Conservation (phyloP, 1,140 invertebrate genomes). For the Drosophila ogumai region DNA sequence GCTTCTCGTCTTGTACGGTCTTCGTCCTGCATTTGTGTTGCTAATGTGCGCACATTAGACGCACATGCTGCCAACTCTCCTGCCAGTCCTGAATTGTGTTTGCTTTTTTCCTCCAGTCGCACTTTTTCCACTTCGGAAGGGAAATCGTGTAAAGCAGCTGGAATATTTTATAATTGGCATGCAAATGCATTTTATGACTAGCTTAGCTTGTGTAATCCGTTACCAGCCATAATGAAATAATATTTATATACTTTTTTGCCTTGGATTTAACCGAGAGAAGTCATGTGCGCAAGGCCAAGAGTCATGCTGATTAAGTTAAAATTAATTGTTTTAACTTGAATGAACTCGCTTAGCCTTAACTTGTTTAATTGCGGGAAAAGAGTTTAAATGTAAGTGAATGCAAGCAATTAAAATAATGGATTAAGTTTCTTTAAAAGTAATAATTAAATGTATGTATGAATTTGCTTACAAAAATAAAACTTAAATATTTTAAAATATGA, state of each 20-base stretch:
- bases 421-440: too few relatives aligned
- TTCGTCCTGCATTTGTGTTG: constrained; percentile 70
- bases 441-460: not conserved
- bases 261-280: constrained; percentile 12
- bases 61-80: constrained; percentile 61
- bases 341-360: not conserved
- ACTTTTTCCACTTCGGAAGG: not conserved
- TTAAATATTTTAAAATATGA: not conserved
- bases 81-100: constrained; percentile 37
- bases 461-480: not conserved
- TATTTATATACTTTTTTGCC: constrained; percentile 5
- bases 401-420: not conserved
- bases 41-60: constrained; percentile 82
- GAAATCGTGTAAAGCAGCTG: constrained; percentile 47
- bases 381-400: not conserved
- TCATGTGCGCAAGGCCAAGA: constrained; percentile 39
- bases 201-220: constrained; percentile 28
- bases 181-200: constrained; percentile 49
- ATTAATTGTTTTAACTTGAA: constrained; percentile 38
- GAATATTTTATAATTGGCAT: constrained; percentile 65
- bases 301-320: constrained; percentile 34
- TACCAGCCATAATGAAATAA: constrained; percentile 23
- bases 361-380: constrained; percentile 1
- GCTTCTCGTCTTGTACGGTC: constrained; percentile 23
- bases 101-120: constrained; percentile 1